These are phyloP conservation scores for Tridacna crocea DNA, from an alignment of 2,888 invertebrate species.

Conservation along the genomic window DNA sequence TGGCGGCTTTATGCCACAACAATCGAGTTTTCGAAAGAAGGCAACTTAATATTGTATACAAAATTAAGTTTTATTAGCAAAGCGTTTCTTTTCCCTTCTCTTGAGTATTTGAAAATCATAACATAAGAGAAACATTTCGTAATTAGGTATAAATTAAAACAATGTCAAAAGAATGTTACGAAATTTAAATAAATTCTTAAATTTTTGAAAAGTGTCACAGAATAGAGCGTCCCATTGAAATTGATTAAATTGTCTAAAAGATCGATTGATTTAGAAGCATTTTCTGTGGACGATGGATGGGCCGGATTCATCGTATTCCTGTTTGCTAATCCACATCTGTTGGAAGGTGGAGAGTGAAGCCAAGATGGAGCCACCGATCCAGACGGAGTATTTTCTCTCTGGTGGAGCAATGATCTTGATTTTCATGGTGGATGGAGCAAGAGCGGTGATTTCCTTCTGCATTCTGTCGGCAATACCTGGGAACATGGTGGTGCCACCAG, in stretches of 20 bases:
- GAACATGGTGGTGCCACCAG: conserved; percentile 28
- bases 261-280: conserved; percentile 85
- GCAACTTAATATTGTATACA: conserved; percentile 26
- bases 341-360: conserved; percentile 27
- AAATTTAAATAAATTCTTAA: conserved; percentile 26
- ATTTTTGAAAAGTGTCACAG: conserved; percentile 27
- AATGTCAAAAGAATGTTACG: conserved; percentile 25
- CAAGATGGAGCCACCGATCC: conserved; percentile 28
- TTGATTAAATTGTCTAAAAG: conserved; percentile 24
- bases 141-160: conserved; percentile 22
- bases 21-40: conserved; percentile 34
- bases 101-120: conserved; percentile 19
- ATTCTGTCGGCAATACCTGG: conserved; percentile 29
- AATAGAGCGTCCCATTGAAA: conserved; percentile 16
- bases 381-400: conserved; percentile 25
- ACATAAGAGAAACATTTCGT: background rate
- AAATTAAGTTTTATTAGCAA: conserved; percentile 30
- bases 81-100: conserved; percentile 21
- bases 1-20: background rate
- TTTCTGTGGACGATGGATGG: conserved; percentile 30
- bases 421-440: conserved; percentile 26
- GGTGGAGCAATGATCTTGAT: conserved; percentile 28
- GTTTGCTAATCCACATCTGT: conserved; percentile 28
- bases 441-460: conserved; percentile 25
- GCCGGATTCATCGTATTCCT: conserved; percentile 26